Evolutionary conservation across 2,113 vertebrate species (phyloP).

Genomic region (Odocoileus virginianus): DNA sequence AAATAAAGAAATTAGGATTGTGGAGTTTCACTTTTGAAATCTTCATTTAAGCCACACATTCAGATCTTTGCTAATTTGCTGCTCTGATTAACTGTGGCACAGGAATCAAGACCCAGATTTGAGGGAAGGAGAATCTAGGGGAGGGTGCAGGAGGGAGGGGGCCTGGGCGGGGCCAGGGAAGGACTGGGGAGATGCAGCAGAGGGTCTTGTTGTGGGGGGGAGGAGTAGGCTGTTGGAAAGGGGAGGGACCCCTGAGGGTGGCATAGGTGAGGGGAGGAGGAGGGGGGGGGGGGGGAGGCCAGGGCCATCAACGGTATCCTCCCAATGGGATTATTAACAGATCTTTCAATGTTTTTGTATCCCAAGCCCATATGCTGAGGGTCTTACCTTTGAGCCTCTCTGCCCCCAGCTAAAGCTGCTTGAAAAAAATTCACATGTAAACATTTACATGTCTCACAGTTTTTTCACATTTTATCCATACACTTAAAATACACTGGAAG

Average conservation of each 20-base stretch:
- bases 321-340: not conserved
- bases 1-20: not conserved
- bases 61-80: not conserved
- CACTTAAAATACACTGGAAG: slow-evolving; percentile 36
- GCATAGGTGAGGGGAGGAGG: not conserved
- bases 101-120: not conserved
- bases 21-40: not conserved
- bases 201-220: not conserved
- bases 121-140: not conserved
- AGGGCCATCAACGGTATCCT: not conserved
- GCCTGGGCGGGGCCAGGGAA: not conserved
- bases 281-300: too few species aligned
- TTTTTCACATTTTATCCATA: not conserved
- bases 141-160: not conserved
- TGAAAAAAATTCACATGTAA: slow-evolving; percentile 53
- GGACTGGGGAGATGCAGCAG: not conserved
- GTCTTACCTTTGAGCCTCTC: slow-evolving; percentile 58
- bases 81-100: not conserved
- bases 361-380: not conserved
- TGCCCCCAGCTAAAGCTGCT: slow-evolving; percentile 55
- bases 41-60: not conserved
- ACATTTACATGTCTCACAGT: not conserved
- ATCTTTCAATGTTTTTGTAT: not conserved
- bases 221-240: not conserved
- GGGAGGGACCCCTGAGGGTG: not conserved